phyloP scores from a whole-genome alignment of 2,113 vertebrate species.

The Myodes glareolus region DNA sequence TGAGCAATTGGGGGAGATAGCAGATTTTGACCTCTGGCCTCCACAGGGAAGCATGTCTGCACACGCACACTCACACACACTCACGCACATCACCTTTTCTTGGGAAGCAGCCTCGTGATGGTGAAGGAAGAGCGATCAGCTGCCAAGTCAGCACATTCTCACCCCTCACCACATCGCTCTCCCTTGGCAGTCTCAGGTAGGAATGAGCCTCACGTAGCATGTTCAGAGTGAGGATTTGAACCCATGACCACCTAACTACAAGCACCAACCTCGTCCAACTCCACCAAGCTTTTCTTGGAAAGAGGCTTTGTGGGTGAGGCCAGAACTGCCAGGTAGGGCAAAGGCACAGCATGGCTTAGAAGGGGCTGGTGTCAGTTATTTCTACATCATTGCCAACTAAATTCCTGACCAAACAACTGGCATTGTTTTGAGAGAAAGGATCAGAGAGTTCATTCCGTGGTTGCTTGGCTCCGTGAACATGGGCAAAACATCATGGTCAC shows the following conservation, averaged over 20 bases:
- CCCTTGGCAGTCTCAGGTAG: neutral
- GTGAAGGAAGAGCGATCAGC: neutral
- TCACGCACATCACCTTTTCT: neutral
- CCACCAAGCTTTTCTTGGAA: fast-evolving
- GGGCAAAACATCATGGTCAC: no score
- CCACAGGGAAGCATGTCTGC: neutral
- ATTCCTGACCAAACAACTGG: no score
- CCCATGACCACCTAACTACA: neutral
- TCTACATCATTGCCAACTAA: neutral
- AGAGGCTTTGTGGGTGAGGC: neutral
- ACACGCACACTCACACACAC: no score
- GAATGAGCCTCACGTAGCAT: neutral
- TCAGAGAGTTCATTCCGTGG: no score
- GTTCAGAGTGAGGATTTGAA: neutral
- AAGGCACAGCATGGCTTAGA: neutral
- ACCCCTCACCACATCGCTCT: neutral
- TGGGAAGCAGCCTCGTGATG: neutral
- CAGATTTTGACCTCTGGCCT: neutral
- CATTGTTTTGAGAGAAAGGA: no score
- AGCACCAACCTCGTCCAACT: neutral
- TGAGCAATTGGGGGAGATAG: neutral
- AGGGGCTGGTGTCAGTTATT: neutral
- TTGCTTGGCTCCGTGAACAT: no score
- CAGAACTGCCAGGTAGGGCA: neutral
- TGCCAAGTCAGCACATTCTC: neutral